Base-by-base conservation (phyloP, 2,113 vertebrate genomes). In the Muntiacus muntjak region DNA sequence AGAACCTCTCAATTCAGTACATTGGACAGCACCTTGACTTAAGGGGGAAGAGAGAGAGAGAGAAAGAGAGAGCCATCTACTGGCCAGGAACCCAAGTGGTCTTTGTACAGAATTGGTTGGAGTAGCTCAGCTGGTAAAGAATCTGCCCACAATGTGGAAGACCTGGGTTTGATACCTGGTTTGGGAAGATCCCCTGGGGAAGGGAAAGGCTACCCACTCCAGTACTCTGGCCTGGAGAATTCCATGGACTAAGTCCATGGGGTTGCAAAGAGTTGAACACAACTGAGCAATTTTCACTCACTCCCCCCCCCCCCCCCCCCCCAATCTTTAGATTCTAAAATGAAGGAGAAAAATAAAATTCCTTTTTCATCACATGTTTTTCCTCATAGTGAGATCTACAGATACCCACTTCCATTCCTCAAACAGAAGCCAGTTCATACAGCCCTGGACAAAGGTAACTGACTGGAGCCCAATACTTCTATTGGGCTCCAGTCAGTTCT, bases 21-120 rank as follows among this genome's bases (percentile, higher is more conserved):
- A 16, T 58, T 98, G 95, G 95, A 97, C 83, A 98, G 95, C 57
- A 30, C 47, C 52, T 5, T 43, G 3, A 2, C 7, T 82, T 50
- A 50, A 1, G 47, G 47, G 47, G 47, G 2, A 2, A 3, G 47
- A 47, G 47, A 47, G 47, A 47, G 47, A 47, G 47, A 13, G 47
- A 47, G 47, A 47, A 11, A 47, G 47, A 67, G 21, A 50, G 36
- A n/a, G 71, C 54, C 83, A 92, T 36, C 91, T 96, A 76, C 87
- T 92, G 90, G 25, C 21, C 30, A 88, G 33, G 21, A 67, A 54
- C 47, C 76, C 87, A 9, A 57, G 52, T 4, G 16, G 50, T 57
- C 83, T 87, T 88, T 13, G 15, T 50, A 30, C 28, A 36, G 13
- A 62, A 50, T 1, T 43, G 47, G n/a, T 28, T 85, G 28, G 23